Evolutionary conservation across 2,888 invertebrate genomes (phyloP), one percentile per base, ranked within the genome.

Genomic region (Xestia rhomboidea): DNA sequence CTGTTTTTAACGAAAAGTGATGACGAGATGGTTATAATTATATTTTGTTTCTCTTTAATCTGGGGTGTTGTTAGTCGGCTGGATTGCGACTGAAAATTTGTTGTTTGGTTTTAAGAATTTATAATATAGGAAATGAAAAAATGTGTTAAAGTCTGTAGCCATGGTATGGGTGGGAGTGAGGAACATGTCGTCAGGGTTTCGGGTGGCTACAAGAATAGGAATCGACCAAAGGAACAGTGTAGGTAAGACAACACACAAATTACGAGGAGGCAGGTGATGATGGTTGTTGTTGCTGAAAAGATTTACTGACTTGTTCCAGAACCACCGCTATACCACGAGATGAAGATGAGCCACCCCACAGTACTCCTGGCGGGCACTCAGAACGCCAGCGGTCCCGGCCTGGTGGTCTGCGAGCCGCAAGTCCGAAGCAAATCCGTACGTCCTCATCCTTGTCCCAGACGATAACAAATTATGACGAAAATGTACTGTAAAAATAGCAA

Each of bases 351-450:
- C 30, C 94, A 93, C 68, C 94, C 96, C 0, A 90, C 93, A 0
- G 91, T 93, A 1, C 77, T 94, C 27, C 85, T 94, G 18, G 91
- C 92, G 0, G 91, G 89, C 11, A 84, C 86, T 15, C 88, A 82
- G 4, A 83, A 82, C 54, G 51, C 82, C 5, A 78, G 83, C 10
- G 49, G 67, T 4, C 82, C 90, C 3, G 85, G 87, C 24, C 72
- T 87, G 46, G 78, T 85, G 15, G 80, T 88, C 60, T 89, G 90
- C 66, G 91, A 91, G 30, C 89, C 91, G 0, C 89, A 92, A 4
- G 80, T 86, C 27, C 89, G 95, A 81, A 95, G 95, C 91, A 95
- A 95, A 92, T 96, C 96, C 87, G 96, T 96, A 95, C 91, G 95
- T 95, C 87, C 76, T 38, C 73, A 77, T 71, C 70, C 72, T 77